These are phyloP conservation scores for Paguma larvata DNA, from an alignment of 2,797 vertebrate species.

Conservation along the genomic window DNA sequence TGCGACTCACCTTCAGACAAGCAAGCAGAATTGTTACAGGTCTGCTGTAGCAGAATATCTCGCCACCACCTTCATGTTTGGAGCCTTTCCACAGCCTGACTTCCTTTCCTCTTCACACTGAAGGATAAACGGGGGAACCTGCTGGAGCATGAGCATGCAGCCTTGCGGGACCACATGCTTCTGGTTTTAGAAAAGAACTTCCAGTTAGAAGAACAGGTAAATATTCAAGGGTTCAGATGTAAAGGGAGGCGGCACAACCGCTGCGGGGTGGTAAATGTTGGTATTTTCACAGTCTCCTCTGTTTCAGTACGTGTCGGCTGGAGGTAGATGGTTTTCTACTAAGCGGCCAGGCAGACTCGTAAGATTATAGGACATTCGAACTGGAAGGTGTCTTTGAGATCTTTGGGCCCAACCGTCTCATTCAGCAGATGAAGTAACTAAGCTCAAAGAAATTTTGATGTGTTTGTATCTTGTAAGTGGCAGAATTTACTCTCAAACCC, in stretches of 20 bases:
- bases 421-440: background rate
- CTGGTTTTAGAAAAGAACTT: conserved; percentile 93
- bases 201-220: conserved; percentile 92
- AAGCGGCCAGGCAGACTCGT: background rate
- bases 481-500: background rate
- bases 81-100: background rate
- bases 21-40: background rate
- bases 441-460: background rate
- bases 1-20: background rate
- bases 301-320: background rate
- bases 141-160: conserved; percentile 91
- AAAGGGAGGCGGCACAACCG: too few species aligned
- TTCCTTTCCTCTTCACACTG: conserved; percentile 60
- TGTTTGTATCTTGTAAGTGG: background rate
- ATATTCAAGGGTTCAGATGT: background rate
- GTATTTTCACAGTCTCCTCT: background rate
- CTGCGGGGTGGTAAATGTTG: background rate
- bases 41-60: background rate
- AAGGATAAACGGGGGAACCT: conserved; percentile 91
- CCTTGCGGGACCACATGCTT: conserved; percentile 93
- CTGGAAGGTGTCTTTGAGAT: background rate
- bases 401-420: background rate
- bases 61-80: background rate
- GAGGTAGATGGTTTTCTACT: background rate
- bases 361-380: background rate